Evolutionary conservation across 2,888 invertebrate species (phyloP).

Genomic region (Nematopogon swammerdamellus): DNA sequence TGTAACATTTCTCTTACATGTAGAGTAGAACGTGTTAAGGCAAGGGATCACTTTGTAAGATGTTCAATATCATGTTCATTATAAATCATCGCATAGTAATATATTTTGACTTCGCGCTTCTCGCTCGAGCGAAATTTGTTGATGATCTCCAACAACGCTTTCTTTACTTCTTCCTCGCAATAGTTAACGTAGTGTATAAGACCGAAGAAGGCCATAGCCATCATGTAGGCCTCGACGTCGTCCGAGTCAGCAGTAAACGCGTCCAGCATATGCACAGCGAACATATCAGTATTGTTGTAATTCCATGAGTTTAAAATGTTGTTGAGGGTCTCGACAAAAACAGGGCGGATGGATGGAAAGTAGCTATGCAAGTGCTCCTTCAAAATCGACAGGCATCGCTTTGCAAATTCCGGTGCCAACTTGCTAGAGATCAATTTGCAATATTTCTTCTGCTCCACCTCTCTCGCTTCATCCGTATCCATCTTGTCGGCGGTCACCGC

Average conservation of each 20-base stretch:
- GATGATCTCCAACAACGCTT: neutral
- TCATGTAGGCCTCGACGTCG: neutral
- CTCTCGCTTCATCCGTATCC: too few relatives aligned
- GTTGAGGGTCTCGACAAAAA: too few relatives aligned
- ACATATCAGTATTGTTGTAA: neutral
- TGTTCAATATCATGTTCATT: too few relatives aligned
- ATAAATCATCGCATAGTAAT: neutral
- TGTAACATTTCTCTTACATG: too few relatives aligned
- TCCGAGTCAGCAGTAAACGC: neutral
- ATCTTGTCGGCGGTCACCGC: too few relatives aligned
- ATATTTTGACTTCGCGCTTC: neutral
- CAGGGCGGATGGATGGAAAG: slow-evolving; percentile 16
- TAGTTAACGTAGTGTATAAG: neutral
- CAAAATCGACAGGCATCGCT: slow-evolving; percentile 21
- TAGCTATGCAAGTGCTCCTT: slow-evolving; percentile 22
- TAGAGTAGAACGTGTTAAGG: too few relatives aligned
- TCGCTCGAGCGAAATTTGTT: neutral
- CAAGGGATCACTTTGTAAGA: too few relatives aligned
- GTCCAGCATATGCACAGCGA: neutral
- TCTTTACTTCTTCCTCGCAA: neutral
- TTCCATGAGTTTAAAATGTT: too few relatives aligned
- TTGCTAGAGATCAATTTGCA: slow-evolving; percentile 16
- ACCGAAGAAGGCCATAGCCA: neutral
- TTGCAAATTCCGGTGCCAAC: slow-evolving; percentile 20
- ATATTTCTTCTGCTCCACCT: slow-evolving; percentile 4